Evolutionary conservation across 2,797 vertebrate genomes (phyloP).

Genomic region (Lophura swinhoii): DNA sequence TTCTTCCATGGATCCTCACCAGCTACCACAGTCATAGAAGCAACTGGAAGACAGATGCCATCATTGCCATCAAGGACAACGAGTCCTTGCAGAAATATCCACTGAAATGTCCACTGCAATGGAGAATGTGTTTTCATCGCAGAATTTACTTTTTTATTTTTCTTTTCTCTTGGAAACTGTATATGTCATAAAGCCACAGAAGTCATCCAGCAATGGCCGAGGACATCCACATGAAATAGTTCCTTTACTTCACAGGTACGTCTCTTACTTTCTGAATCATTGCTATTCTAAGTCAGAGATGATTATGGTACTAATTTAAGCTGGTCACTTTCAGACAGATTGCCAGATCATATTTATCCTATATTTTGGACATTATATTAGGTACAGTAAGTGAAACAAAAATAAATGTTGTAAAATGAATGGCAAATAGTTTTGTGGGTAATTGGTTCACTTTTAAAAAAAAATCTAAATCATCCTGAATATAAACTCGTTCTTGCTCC

Average conservation of each 20-base stretch:
- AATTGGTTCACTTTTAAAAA: not conserved
- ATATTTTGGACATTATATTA: not conserved
- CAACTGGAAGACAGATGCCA: not conserved
- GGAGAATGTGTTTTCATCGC: not conserved
- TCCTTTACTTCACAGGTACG: not conserved
- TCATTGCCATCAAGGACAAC: not conserved
- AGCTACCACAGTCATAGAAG: not conserved
- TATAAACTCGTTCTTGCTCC: not conserved
- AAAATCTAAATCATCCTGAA: not conserved
- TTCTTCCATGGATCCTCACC: not conserved
- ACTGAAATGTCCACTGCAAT: not conserved
- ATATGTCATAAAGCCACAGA: too few species aligned
- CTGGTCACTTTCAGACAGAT: not conserved
- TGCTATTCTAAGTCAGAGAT: rapidly evolving
- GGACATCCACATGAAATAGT: not conserved
- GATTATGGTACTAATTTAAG: not conserved
- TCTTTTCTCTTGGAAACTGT: not conserved
- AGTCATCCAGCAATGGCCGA: not conserved
- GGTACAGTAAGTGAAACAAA: not conserved
- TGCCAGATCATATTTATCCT: not conserved
- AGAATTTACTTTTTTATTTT: not conserved
- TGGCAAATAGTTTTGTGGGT: not conserved
- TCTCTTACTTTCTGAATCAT: not conserved
- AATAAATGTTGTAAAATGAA: not conserved
- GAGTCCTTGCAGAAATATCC: not conserved